A percentile compares a stretch with the other conserved stretches of the same genome.
These are phyloP conservation scores for Liopterus haemorrhoidalis DNA, from an alignment of 2,888 invertebrate species.

Conservation along the genomic window DNA sequence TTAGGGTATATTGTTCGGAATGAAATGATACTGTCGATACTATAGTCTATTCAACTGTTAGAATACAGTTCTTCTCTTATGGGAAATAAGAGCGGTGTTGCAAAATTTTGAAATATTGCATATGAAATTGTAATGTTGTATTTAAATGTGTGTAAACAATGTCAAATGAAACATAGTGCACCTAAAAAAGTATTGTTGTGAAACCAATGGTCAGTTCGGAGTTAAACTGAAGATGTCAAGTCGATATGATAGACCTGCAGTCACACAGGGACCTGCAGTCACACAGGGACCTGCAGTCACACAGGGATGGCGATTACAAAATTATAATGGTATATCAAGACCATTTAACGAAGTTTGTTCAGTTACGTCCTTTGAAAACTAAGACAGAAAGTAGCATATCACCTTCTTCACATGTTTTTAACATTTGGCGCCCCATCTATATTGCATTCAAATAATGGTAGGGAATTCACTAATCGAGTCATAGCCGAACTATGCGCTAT, in stretches of 20 bases:
- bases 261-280: too few relatives aligned
- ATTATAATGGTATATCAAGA: conserved; percentile 31
- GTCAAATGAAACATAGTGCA: conserved; percentile 32
- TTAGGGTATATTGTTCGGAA: too few relatives aligned
- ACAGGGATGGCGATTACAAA: conserved; percentile 29
- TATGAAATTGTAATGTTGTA: conserved; percentile 34
- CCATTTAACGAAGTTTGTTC: conserved; percentile 33
- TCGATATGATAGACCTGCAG: conserved; percentile 33
- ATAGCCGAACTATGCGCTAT: conserved; percentile 29
- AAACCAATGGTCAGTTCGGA: conserved; percentile 24
- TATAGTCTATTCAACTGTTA: too few relatives aligned
- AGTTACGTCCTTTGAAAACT: conserved; percentile 31
- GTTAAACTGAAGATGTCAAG: conserved; percentile 29
- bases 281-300: conserved; percentile 31
- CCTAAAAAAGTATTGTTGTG: conserved; percentile 28
- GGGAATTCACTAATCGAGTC: conserved; percentile 35
- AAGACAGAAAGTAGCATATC: conserved; percentile 33
- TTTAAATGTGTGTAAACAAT: conserved; percentile 33
- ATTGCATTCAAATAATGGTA: conserved; percentile 36
- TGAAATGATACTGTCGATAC: too few relatives aligned
- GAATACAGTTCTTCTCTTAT: too few relatives aligned
- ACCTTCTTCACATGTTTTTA: conserved; percentile 33
- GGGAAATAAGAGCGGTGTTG: too few relatives aligned
- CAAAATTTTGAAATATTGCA: too few relatives aligned
- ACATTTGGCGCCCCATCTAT: conserved; percentile 35